phyloP scores from a whole-genome alignment of 1,140 invertebrate species.

The Heliconius congener region DNA sequence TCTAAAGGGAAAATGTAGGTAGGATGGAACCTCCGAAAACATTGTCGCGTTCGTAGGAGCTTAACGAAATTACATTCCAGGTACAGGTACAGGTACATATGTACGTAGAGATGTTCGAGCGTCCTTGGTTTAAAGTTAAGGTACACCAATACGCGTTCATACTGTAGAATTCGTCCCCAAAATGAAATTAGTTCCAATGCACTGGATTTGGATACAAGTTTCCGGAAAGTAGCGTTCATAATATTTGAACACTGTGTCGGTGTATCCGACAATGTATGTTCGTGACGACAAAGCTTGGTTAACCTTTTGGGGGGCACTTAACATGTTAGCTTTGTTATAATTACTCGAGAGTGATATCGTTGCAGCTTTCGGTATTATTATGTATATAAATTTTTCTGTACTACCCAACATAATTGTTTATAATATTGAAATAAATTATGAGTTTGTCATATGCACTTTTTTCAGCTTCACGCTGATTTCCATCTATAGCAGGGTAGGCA shows the following conservation, averaged over 20 bases:
- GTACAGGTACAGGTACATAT: constrained; percentile 29
- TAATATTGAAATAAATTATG: not conserved
- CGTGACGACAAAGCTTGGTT: constrained; percentile 24
- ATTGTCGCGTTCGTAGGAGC: constrained; percentile 39
- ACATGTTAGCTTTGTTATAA: constrained; percentile 16
- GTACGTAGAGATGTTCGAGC: constrained; percentile 8
- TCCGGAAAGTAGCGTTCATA: constrained; percentile 24
- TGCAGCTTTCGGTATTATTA: not conserved
- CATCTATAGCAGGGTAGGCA: too few relatives aligned
- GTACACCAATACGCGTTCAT: constrained; percentile 7
- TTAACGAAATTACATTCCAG: constrained; percentile 47
- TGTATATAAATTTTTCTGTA: not conserved
- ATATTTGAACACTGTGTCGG: constrained; percentile 25
- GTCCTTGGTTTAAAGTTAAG: constrained; percentile 25
- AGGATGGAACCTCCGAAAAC: constrained; percentile 39
- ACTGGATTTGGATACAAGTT: constrained; percentile 29
- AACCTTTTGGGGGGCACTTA: constrained; percentile 16
- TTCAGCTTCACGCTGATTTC: too few relatives aligned
- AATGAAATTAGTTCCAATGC: constrained; percentile 32
- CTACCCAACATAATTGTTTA: not conserved
- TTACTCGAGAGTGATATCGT: constrained; percentile 1
- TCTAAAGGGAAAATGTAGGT: constrained; percentile 43
- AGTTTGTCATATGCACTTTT: too few relatives aligned
- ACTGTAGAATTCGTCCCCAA: constrained; percentile 21
- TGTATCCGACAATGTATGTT: constrained; percentile 24